phyloP scores from a whole-genome alignment of 2,888 invertebrate genomes.

The Scaptomyza tumidula region DNA sequence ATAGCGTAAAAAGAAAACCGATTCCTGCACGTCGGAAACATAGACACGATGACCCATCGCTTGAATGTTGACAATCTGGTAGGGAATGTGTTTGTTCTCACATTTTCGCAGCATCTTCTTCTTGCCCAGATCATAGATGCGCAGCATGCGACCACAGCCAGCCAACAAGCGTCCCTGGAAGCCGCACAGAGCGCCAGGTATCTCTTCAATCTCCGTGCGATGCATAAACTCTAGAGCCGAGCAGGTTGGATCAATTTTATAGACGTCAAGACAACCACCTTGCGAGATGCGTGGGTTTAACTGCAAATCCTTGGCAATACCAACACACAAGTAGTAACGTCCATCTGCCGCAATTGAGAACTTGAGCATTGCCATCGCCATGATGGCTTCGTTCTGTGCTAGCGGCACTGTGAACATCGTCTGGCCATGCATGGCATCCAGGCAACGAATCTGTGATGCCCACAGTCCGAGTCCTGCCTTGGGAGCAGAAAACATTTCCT shows the following conservation, averaged over 20 bases:
- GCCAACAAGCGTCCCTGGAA: slow-evolving; percentile 96
- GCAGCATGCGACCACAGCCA: slow-evolving; percentile 95
- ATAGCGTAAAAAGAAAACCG: slow-evolving; percentile 97
- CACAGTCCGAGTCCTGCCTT: slow-evolving; percentile 98
- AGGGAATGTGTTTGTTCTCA: slow-evolving; percentile 98
- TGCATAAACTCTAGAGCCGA: slow-evolving; percentile 96
- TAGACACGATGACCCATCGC: slow-evolving; percentile 97
- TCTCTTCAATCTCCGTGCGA: slow-evolving; percentile 96
- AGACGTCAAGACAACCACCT: slow-evolving; percentile 94
- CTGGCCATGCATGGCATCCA: slow-evolving; percentile 93
- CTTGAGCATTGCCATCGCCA: slow-evolving; percentile 93
- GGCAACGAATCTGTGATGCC: slow-evolving; percentile 95
- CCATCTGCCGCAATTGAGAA: slow-evolving; percentile 88
- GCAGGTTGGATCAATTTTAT: slow-evolving; percentile 89
- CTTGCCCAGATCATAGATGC: slow-evolving; percentile 98
- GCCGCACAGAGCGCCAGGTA: slow-evolving; percentile 94
- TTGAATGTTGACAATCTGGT: slow-evolving; percentile 96
- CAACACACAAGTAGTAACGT: slow-evolving; percentile 90
- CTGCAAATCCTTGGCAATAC: slow-evolving; percentile 95
- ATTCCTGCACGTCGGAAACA: slow-evolving; percentile 98
- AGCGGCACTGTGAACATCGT: slow-evolving; percentile 92
- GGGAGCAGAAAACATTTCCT: slow-evolving; percentile 96
- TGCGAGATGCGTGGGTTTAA: slow-evolving; percentile 93
- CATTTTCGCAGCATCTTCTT: slow-evolving; percentile 98
- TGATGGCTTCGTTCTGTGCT: slow-evolving; percentile 98